phyloP scores from a whole-genome alignment of 2,888 invertebrate species.

The Caenorhabditis zanzibari region DNA sequence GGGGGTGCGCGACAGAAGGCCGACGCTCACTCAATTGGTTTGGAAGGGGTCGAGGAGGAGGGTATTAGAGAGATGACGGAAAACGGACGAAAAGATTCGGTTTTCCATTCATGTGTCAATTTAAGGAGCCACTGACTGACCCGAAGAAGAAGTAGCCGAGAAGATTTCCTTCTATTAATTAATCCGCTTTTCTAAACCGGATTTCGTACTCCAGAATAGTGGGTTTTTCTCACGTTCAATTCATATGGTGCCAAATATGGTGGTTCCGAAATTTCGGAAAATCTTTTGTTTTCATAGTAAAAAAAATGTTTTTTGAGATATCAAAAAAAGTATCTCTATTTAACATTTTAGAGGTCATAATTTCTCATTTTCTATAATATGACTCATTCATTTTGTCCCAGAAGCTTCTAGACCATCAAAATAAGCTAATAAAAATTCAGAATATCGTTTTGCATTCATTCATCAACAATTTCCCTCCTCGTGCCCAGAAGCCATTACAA shows the following conservation, averaged over 20 bases:
- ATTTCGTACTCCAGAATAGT: conserved; percentile 1
- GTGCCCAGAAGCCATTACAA: neutral
- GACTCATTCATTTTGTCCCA: neutral
- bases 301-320: too few relatives aligned
- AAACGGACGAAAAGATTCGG: conserved; percentile 34
- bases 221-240: neutral
- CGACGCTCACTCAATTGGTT: conserved; percentile 65
- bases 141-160: conserved; percentile 13
- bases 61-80: conserved; percentile 50
- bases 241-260: neutral
- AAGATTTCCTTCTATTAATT: conserved; percentile 50
- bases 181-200: conserved; percentile 47
- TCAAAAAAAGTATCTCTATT: too few relatives aligned
- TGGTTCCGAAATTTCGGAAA: neutral
- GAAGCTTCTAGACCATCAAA: conserved; percentile 15
- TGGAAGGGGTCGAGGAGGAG: conserved; percentile 19
- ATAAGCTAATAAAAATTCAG: conserved; percentile 1
- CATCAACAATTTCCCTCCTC: conserved; percentile 4
- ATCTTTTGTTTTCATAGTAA: neutral
- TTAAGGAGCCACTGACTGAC: conserved; percentile 46
- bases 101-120: conserved; percentile 65
- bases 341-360: too few relatives aligned
- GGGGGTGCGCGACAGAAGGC: conserved; percentile 61
- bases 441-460: neutral
- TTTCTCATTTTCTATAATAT: neutral